A percentile compares a stretch with the other conserved stretches of the same genome.
Evolutionary conservation across 1,140 invertebrate species (phyloP).

Genomic region (Aphidius gifuensis): DNA sequence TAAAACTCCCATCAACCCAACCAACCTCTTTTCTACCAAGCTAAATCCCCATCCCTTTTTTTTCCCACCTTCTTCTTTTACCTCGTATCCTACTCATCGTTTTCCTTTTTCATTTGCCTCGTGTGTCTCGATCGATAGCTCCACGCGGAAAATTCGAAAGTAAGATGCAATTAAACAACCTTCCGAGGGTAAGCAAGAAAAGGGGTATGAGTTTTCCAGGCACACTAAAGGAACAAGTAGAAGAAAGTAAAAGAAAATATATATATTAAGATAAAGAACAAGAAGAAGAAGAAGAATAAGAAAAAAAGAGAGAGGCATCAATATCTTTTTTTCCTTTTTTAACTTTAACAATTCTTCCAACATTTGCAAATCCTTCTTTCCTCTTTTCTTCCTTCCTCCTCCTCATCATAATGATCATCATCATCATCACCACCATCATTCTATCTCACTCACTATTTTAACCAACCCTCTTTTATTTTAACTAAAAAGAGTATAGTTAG

Average conservation of each 20-base stretch:
- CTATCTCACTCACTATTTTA: too few species aligned
- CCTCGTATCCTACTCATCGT: slow-evolving; percentile 11
- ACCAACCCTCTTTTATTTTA: too few species aligned
- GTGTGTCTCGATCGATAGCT: slow-evolving; percentile 55
- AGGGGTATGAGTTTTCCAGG: slow-evolving; percentile 55
- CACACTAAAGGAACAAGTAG: slow-evolving; percentile 30
- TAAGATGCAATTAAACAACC: slow-evolving; percentile 59
- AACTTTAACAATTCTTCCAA: neutral
- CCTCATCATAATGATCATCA: slow-evolving; percentile 21
- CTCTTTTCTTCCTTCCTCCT: slow-evolving; percentile 22
- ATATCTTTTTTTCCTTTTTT: neutral
- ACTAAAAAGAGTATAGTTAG: too few species aligned
- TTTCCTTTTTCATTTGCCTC: slow-evolving; percentile 21
- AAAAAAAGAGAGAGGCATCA: slow-evolving; percentile 2
- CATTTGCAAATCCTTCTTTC: slow-evolving; percentile 24
- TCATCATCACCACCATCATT: neutral
- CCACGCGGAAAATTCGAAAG: slow-evolving; percentile 59
- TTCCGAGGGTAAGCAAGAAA: slow-evolving; percentile 57
- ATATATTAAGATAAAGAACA: too few species aligned
- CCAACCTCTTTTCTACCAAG: too few species aligned
- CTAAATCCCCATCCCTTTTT: too few species aligned
- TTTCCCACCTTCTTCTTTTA: neutral
- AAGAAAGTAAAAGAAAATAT: neutral
- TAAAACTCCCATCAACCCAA: too few species aligned
- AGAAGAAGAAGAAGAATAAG: too few species aligned